Percentiles rank a stretch among this genome's conserved stretches.
Conservation (phyloP, 2,888 invertebrate genomes). For the Anoplius nigerrimus region DNA sequence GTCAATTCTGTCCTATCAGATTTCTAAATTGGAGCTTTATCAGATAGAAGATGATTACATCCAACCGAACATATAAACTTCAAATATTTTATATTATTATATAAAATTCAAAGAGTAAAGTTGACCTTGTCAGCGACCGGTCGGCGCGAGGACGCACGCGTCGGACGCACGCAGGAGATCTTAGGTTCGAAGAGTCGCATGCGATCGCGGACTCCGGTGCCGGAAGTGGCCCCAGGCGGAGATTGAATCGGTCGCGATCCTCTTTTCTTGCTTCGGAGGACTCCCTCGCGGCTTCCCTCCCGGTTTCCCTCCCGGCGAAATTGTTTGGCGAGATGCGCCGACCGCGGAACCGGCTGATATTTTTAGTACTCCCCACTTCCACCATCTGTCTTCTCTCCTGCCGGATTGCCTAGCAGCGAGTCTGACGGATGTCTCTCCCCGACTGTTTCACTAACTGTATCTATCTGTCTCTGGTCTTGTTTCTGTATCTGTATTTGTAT, state of each 20-base stretch:
- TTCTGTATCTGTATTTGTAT: no score
- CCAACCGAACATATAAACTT: no score
- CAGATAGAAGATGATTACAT: no score
- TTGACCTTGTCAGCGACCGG: no score
- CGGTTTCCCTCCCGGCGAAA: slow-evolving; percentile 48
- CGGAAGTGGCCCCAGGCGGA: background rate
- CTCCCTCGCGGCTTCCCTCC: background rate
- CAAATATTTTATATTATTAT: no score
- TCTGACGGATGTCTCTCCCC: no score
- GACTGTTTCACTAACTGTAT: no score
- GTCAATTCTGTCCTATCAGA: no score
- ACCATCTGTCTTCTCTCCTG: slow-evolving; percentile 48
- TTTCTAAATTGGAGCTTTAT: no score
- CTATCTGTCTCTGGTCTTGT: no score
- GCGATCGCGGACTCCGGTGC: background rate
- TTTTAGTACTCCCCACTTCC: slow-evolving; percentile 49
- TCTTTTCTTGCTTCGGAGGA: slow-evolving; percentile 12
- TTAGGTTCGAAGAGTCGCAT: no score
- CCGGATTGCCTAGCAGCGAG: background rate
- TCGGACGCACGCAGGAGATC: background rate
- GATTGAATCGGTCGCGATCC: slow-evolving; percentile 26
- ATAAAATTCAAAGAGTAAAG: no score
- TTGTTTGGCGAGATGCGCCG: slow-evolving; percentile 29
- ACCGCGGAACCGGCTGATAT: slow-evolving; percentile 46
- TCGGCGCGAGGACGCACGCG: background rate